Evolutionary conservation across 2,113 vertebrate genomes (phyloP), one percentile per base, ranked within the genome.

Genomic region (Brachirus orientalis): DNA sequence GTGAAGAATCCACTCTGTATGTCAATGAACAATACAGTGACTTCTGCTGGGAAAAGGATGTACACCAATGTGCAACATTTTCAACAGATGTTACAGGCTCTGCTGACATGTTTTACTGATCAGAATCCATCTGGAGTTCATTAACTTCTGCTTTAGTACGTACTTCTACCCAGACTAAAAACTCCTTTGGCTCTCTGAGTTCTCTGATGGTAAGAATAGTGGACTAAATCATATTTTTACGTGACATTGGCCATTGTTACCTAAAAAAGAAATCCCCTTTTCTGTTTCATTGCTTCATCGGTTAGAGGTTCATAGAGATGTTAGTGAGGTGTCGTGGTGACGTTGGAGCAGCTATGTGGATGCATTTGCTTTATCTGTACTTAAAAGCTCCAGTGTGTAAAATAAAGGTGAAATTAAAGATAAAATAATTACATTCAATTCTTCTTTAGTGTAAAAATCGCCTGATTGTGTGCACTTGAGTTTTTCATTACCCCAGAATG

Each of bases 121-220:
- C 64, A 20, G 33, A 17, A 69, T 40, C 4, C 9, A 17, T 52
- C 77, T 90, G 84, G 80, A 72, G 76, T 12, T 51, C 56, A 79
- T 87, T 75, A 73, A 47, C 14, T 14, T 62, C 36, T 41, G 22
- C 40, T 67, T 45, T 4, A 22, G 51, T 12, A 0, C 10, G 33
- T 8, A 37, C 10, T 17, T 48, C 58, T 33, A 69, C 14, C 10
- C 51, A 65, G n/a, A 47, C 22, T 20, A 22, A 57, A 69, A 55
- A 57, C 57, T 56, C 17, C 8, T 53, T 46, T 19, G 48, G n/a
- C 40, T 19, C 4, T 14, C 33, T 22, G 9, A 1, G 1, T 59
- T 53, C 17, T 62, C 19, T n/a, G 45, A 71, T 43, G 14, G 37
- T 55, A 16, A 22, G 1, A 46, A 59, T 1, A 20, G 35, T 8